Conservation (phyloP, 2,888 invertebrate species). For the Sinhomidia bicolor region DNA sequence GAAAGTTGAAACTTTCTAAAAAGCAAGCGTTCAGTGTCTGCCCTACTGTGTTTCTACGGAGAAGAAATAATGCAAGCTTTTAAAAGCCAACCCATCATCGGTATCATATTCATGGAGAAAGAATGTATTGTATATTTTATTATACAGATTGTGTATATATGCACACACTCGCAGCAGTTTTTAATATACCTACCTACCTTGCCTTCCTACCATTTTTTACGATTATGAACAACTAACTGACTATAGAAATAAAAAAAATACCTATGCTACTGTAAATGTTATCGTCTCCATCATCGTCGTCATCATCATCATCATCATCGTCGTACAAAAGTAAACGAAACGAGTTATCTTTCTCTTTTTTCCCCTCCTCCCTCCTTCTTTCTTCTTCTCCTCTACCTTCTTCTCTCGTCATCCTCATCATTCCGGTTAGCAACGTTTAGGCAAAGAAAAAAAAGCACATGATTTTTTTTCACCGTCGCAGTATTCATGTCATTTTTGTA, state of each 20-base stretch:
- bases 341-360: constrained; percentile 48
- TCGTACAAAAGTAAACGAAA: constrained; percentile 18
- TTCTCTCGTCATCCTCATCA: constrained; percentile 1
- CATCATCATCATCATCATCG: constrained; percentile 18
- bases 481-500: background rate
- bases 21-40: too few relatives aligned
- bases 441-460: background rate
- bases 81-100: constrained; percentile 45
- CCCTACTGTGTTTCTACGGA: background rate
- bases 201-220: background rate
- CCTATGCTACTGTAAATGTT: constrained; percentile 6
- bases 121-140: background rate
- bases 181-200: background rate
- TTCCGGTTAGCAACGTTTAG: background rate
- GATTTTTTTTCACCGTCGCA: background rate
- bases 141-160: background rate
- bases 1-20: too few relatives aligned
- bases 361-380: background rate
- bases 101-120: constrained; percentile 42
- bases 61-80: constrained; percentile 26
- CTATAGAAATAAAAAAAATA: too few relatives aligned
- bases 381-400: background rate
- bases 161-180: background rate
- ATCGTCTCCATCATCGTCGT: background rate
- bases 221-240: too few relatives aligned